These are phyloP conservation scores for Aspidapion aeneum DNA, from an alignment of 2,888 invertebrate genomes.

Conservation along the genomic window DNA sequence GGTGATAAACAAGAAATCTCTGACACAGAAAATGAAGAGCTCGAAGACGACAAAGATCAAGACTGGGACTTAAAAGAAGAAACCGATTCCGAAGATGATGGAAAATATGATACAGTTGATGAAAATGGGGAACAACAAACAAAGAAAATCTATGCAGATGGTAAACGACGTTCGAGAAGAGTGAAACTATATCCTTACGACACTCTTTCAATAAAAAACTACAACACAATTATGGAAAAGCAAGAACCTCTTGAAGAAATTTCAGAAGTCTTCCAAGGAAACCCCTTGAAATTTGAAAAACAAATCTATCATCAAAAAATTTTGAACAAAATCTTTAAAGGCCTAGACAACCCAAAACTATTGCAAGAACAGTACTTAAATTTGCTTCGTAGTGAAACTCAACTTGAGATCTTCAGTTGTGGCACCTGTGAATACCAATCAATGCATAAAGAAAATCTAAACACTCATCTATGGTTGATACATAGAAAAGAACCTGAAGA, in stretches of 20 bases:
- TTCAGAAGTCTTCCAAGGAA: not conserved
- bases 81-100: too few relatives aligned
- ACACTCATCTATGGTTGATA: not conserved
- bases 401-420: not conserved
- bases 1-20: too few relatives aligned
- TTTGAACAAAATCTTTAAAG: not conserved
- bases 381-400: not conserved
- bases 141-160: too few relatives aligned
- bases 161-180: too few relatives aligned
- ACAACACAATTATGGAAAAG: not conserved
- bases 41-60: too few relatives aligned
- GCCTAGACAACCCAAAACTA: not conserved
- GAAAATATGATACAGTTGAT: too few relatives aligned
- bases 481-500: not conserved
- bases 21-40: too few relatives aligned
- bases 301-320: not conserved
- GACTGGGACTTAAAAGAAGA: too few relatives aligned
- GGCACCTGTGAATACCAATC: not conserved
- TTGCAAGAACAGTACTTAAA: not conserved
- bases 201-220: not conserved
- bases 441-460: not conserved
- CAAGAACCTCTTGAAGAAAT: not conserved
- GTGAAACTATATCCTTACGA: not conserved
- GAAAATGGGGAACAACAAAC: too few relatives aligned
- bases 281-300: not conserved